A percentile compares a stretch with the other conserved stretches of the same genome.
Conservation (phyloP, 2,113 vertebrate species). For the Otus sunia region DNA sequence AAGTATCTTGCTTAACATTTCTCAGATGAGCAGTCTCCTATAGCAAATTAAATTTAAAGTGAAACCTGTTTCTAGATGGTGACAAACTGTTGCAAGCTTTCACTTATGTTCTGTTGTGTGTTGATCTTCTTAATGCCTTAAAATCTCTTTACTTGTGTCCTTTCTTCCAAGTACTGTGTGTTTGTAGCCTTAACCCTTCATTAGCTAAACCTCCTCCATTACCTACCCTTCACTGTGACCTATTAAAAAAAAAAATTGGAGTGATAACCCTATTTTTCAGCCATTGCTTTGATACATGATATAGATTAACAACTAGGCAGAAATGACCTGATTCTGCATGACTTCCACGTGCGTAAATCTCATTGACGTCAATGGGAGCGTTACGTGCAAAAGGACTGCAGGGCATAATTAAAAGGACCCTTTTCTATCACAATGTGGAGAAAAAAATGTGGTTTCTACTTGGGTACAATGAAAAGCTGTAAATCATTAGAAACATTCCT, state of each 20-base stretch:
- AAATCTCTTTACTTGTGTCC: not conserved
- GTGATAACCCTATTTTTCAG: not conserved
- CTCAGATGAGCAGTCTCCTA: conserved; percentile 48
- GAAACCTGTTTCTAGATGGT: conserved; percentile 26
- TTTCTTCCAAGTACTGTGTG: not conserved
- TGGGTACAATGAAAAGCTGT: conserved; percentile 30
- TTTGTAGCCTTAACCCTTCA: conserved; percentile 21
- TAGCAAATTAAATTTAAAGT: not conserved
- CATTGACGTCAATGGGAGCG: conserved; percentile 40
- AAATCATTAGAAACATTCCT: conserved; percentile 40
- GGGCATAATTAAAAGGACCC: conserved; percentile 41
- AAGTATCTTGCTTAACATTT: conserved; percentile 16
- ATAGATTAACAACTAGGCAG: not conserved
- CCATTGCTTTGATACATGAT: not conserved
- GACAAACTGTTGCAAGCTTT: conserved; percentile 34
- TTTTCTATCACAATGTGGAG: conserved; percentile 34
- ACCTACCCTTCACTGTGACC: not conserved
- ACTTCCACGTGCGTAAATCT: conserved; percentile 39
- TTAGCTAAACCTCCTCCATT: not conserved
- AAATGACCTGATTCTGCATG: conserved; percentile 48
- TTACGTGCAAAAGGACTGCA: conserved; percentile 19
- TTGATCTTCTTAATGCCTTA: not conserved
- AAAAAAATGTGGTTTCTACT: conserved; percentile 3
- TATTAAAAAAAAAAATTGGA: not conserved
- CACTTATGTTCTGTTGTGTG: not conserved